phyloP scores from a whole-genome alignment of 1,140 invertebrate genomes.

The Trachymyrmex septentrionalis region DNA sequence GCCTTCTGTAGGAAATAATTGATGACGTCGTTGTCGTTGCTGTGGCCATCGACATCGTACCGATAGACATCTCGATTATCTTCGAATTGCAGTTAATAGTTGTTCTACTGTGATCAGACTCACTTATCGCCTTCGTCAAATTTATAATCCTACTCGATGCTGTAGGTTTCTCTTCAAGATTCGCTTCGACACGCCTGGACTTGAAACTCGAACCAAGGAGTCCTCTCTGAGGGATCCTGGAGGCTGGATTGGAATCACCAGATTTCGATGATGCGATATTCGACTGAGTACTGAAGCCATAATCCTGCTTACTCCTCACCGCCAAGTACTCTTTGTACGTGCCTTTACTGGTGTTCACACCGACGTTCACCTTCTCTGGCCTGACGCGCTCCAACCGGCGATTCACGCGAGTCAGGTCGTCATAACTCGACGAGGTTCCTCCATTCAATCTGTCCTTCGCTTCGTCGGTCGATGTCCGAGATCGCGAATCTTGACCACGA shows the following conservation, averaged over 20 bases:
- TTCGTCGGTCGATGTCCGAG: constrained; percentile 74
- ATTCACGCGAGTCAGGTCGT: constrained; percentile 75
- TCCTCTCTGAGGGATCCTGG: constrained; percentile 75
- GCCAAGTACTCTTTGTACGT: constrained; percentile 79
- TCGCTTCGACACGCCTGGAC: constrained; percentile 53
- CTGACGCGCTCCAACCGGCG: constrained; percentile 58
- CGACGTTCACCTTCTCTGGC: constrained; percentile 69
- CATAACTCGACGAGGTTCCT: constrained; percentile 77
- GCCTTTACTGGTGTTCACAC: constrained; percentile 71
- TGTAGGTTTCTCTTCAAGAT: constrained; percentile 21
- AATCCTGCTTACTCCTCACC: constrained; percentile 73
- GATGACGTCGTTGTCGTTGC: constrained; percentile 26
- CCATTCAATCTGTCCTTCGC: constrained; percentile 69
- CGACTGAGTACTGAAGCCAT: constrained; percentile 64
- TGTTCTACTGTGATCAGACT: constrained; percentile 61
- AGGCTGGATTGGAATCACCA: constrained; percentile 69
- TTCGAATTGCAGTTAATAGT: constrained; percentile 22
- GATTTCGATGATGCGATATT: constrained; percentile 14
- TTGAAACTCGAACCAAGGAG: constrained; percentile 66
- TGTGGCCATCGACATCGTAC: neutral
- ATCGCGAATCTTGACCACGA: constrained; percentile 70
- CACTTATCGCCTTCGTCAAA: constrained; percentile 67
- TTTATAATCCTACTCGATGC: constrained; percentile 53
- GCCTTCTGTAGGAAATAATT: constrained; percentile 65
- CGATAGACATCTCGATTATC: constrained; percentile 13